phyloP scores from a whole-genome alignment of 2,113 vertebrate genomes.

The Burhinus oedicnemus region DNA sequence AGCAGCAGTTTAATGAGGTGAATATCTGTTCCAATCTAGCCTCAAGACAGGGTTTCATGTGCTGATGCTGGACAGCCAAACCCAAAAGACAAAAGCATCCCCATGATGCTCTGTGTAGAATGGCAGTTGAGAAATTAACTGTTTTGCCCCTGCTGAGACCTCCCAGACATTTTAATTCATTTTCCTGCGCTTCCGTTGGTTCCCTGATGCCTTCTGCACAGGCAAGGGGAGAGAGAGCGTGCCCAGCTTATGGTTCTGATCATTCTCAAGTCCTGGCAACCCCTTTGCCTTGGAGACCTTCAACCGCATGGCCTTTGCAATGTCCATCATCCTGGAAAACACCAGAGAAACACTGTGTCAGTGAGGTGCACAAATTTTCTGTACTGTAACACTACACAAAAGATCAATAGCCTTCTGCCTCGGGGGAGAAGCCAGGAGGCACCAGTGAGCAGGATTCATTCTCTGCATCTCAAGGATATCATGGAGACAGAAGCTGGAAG shows the following conservation, averaged over 20 bases:
- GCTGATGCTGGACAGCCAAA: neutral
- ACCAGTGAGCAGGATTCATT: rapidly evolving
- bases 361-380: rapidly evolving
- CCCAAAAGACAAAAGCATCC: neutral
- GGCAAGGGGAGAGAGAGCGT: conserved; percentile 84
- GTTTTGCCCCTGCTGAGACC: rapidly evolving
- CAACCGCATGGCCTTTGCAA: conserved; percentile 90
- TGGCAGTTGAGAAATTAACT: rapidly evolving
- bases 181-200: conserved; percentile 80
- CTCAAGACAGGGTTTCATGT: rapidly evolving
- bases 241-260: conserved; percentile 80
- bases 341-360: neutral
- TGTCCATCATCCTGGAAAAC: conserved; percentile 78
- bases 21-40: neutral
- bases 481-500: neutral
- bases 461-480: neutral
- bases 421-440: neutral
- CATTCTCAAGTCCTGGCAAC: neutral
- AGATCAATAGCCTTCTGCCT: neutral
- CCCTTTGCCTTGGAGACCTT: conserved; percentile 74
- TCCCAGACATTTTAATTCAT: conserved; percentile 34
- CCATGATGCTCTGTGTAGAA: neutral
- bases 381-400: rapidly evolving
- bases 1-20: neutral
- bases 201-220: conserved; percentile 54